Base-by-base conservation (phyloP, 2,888 invertebrate genomes). In the Hesperia comma region DNA sequence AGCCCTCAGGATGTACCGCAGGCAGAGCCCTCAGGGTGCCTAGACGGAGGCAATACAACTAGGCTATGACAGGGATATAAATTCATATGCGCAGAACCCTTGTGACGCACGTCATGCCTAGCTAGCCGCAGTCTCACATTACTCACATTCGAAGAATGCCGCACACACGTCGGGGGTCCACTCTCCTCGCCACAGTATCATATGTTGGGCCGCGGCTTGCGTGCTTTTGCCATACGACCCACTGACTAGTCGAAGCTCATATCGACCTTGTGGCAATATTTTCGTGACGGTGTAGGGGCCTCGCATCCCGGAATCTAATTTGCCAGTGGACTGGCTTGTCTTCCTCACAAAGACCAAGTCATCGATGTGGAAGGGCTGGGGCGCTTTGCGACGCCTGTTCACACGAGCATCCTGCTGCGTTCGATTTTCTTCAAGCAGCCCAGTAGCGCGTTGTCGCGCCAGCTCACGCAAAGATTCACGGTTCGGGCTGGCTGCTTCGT, bases 241-340 rank as follows among this genome's bases (percentile, higher is more conserved):
- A 26, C 43, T 57, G 7, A 70, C 21, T 33, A 70, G 43, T 26
- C 53, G 40, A 6, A 70, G 62, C 46, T 70, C 66, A 43, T 70
- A 70, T 26, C 70, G 63, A 17, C 56, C 32, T 26, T 57, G 40
- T 4, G 66, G 66, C 12, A 69, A 57, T 2, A 33, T 56, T 54
- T 43, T 61, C 37, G 41, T 26, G 6, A 68, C 68, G 10, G 12
- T 0, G 32, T 70, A 70, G n/a, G 70, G 70, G n/a, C 70, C 70
- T 10, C 68, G 57, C 70, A 70, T 70, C 6, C 68, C 61, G 33
- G 68, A 62, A 54, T 70, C 68, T 10, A 70, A 58, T 53, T 70
- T 68, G 21, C 70, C 70, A 1, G 58, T 66, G 14, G 58, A 53
- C 58, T 70, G 70, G 7, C 37, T n/a, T 5, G 12, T 32, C 46